Evolutionary conservation across 2,797 vertebrate genomes (phyloP).

Genomic region (Rhinella marina): DNA sequence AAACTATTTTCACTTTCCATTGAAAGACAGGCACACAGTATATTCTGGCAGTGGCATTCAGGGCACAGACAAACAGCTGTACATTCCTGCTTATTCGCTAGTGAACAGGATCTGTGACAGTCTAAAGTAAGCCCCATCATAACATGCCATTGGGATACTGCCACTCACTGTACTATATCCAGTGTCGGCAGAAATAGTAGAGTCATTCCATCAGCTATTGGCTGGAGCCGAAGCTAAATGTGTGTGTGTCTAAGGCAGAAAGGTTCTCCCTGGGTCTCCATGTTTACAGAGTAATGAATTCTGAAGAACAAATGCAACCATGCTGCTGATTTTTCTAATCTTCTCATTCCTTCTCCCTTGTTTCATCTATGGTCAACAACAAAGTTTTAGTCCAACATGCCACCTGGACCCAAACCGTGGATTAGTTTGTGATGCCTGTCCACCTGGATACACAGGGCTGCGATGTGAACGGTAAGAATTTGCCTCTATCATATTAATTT

Average conservation of each 20-base stretch:
- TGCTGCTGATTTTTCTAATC: conserved; percentile 75
- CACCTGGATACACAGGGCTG: conserved; percentile 80
- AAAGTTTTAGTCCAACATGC: conserved; percentile 95
- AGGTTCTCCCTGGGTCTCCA: conserved; percentile 59
- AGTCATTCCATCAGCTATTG: conserved; percentile 72
- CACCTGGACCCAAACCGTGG: conserved; percentile 78
- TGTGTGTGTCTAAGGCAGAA: conserved; percentile 78
- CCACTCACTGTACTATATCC: conserved; percentile 73
- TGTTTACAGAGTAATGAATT: conserved; percentile 65
- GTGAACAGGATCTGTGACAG: conserved; percentile 67
- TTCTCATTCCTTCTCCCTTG: conserved; percentile 70
- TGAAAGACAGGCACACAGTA: conserved; percentile 62
- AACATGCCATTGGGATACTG: conserved; percentile 72
- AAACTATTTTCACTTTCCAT: conserved; percentile 56
- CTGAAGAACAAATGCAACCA: conserved; percentile 65
- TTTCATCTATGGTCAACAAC: conserved; percentile 69
- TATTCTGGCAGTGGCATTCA: conserved; percentile 61
- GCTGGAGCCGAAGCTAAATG: conserved; percentile 75
- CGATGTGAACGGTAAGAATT: conserved; percentile 90
- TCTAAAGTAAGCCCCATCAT: conserved; percentile 74
- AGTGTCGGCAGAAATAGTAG: conserved; percentile 77
- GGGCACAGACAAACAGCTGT: conserved; percentile 73
- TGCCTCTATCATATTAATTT: neutral
- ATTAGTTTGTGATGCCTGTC: conserved; percentile 86
- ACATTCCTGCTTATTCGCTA: conserved; percentile 72